Evolutionary conservation across 2,797 vertebrate species (phyloP), one percentile per base, ranked within the genome.

Genomic region (Heteromormyrus szaboi): DNA sequence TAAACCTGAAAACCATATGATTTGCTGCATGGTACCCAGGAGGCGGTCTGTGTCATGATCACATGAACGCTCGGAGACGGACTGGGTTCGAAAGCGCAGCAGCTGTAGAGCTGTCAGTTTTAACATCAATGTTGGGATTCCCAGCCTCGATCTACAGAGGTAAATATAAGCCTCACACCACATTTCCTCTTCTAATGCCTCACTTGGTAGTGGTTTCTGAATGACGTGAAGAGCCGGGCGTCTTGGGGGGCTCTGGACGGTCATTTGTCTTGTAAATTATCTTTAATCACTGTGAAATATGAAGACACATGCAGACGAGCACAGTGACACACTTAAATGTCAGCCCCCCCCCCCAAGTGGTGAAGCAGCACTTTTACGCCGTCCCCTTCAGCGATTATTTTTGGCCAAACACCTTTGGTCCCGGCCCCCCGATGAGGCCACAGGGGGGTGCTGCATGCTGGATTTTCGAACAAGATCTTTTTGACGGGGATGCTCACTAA

Each of bases 361-460:
- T n/a, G 7, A n/a, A 81, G 72, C 65, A 9, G 72, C 11, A 29
- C 14, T 79, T 22, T 4, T 2, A 9, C 8, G 1, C 5, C 17
- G 12, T 44, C 33, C 33, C 8, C 48, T 8, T 25, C 50, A 88
- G 17, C 25, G 14, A 29, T 62, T n/a, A n/a, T 51, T 62, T 59
- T 62, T 25, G 8, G 29, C 25, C 17, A 44, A 2, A 72, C n/a
- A 88, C 89, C 89, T 87, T 53, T 84, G 54, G 87, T 89, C 48
- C 85, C 4, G 8, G 12, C 22, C 62, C 68, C 44, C 85, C 11
- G 79, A 85, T 8, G 89, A 62, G 48, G 53, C 50, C 48, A 11
- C 8, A 29, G 79, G 89, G 62, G 89, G 87, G 37, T 76, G 12
- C 53, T 85, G 81, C 12, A 0, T 0, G 81, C 17, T 48, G 44